phyloP scores from a whole-genome alignment of 2,888 invertebrate genomes.

The Acheta domesticus region DNA sequence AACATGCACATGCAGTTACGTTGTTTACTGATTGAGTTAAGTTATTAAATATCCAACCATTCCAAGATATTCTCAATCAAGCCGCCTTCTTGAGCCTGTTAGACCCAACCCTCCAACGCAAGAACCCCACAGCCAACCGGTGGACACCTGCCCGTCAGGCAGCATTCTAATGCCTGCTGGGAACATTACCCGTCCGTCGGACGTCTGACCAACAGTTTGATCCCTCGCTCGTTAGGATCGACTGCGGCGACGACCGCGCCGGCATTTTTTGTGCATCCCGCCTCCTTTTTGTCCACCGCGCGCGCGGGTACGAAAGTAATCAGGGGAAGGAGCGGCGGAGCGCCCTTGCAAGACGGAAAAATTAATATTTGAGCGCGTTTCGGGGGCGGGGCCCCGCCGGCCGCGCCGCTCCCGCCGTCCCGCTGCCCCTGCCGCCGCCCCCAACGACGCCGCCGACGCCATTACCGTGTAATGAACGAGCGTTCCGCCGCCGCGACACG shows the following conservation, averaged over 20 bases:
- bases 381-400: background rate
- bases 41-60: no score
- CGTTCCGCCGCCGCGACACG: background rate
- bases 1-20: no score
- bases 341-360: background rate
- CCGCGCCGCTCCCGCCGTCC: background rate
- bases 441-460: background rate
- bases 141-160: no score
- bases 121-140: no score
- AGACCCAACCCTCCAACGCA: no score
- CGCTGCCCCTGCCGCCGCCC: no score
- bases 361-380: background rate
- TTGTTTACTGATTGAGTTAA: no score
- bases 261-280: background rate
- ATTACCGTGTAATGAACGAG: background rate
- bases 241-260: background rate
- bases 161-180: no score
- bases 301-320: background rate
- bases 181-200: no score
- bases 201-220: background rate
- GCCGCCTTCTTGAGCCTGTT: no score
- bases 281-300: no score
- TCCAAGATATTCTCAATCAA: no score
- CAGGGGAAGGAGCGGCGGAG: background rate
- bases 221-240: constrained; percentile 18